Conservation (phyloP, 2,113 vertebrate genomes). For the Pygoscelis adeliae region DNA sequence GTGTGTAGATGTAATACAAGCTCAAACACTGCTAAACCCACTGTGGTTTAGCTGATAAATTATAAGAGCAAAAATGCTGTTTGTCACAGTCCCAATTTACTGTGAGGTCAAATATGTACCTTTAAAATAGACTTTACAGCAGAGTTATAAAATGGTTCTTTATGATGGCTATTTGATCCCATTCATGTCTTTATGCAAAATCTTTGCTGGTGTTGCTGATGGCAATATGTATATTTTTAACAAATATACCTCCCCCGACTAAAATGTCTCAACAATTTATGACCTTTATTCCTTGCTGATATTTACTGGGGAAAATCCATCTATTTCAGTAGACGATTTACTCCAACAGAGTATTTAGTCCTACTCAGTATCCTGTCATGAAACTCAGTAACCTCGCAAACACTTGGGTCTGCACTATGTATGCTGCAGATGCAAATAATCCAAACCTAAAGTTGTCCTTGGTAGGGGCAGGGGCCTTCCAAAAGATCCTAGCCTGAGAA, state of each 20-base stretch:
- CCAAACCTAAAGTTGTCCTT: background rate
- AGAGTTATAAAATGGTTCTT: background rate
- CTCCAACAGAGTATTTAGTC: background rate
- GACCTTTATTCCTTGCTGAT: background rate
- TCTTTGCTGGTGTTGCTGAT: background rate
- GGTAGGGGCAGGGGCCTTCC: background rate
- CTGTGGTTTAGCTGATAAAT: background rate
- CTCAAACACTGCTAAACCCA: background rate
- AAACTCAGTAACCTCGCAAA: background rate
- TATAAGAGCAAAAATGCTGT: background rate
- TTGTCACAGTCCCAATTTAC: background rate
- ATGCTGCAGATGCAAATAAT: background rate
- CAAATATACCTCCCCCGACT: background rate
- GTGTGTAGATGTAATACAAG: background rate
- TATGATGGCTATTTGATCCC: background rate
- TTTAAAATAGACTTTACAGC: slow-evolving; percentile 11
- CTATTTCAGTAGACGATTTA: background rate
- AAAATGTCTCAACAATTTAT: background rate
- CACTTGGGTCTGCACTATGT: background rate
- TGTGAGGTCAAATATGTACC: background rate
- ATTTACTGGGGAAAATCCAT: background rate
- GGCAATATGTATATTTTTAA: background rate
- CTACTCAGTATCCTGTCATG: background rate
- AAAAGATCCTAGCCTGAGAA: background rate
- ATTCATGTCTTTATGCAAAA: background rate